Percentiles rank a stretch among this genome's conserved stretches.
Evolutionary conservation across 2,888 invertebrate species (phyloP).

Genomic region (Chaetogeoica ovagalla): DNA sequence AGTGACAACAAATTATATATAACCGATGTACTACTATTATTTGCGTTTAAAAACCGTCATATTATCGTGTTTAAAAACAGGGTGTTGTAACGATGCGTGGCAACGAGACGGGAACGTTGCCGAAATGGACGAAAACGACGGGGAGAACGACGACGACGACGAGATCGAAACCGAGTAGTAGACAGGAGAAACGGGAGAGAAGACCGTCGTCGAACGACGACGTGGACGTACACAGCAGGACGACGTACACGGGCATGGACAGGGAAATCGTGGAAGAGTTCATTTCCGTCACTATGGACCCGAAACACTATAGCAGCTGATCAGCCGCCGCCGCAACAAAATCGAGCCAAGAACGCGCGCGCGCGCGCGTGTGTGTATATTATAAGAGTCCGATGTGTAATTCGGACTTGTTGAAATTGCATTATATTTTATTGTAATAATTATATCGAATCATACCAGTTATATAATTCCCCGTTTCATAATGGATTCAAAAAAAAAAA

Average conservation of each 20-base stretch:
- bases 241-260: conserved; percentile 60
- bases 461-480: no score
- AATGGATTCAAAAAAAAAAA: no score
- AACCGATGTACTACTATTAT: no score
- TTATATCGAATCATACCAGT: no score
- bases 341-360: no score
- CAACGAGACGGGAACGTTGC: conserved; percentile 14
- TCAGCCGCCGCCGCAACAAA: no score
- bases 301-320: conserved; percentile 53
- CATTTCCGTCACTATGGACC: conserved; percentile 60
- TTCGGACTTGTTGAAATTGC: background rate
- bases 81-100: background rate
- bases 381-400: background rate
- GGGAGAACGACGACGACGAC: background rate
- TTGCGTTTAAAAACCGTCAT: no score
- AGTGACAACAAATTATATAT: no score
- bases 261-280: conserved; percentile 60
- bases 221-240: conserved; percentile 19
- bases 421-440: no score
- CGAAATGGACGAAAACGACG: conserved; percentile 31
- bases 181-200: conserved; percentile 25
- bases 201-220: background rate
- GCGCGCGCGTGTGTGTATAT: background rate
- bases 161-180: background rate
- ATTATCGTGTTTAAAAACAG: no score